Percentiles rank a stretch among this genome's conserved stretches.
Conservation (phyloP, 2,797 vertebrate genomes). For the Brachyrhaphis roseni region DNA sequence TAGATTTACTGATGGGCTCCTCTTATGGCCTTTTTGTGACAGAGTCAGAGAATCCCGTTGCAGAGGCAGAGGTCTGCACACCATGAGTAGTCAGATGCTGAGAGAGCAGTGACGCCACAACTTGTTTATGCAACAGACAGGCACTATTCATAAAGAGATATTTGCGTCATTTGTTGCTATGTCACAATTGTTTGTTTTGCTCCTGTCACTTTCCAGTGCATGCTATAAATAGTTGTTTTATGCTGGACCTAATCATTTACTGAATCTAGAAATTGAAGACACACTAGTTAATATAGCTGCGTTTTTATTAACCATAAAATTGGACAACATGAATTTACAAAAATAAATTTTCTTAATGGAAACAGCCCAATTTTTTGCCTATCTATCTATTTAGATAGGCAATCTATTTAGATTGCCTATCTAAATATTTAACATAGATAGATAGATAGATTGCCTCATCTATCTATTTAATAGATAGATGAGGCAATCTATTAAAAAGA, state of each 20-base stretch:
- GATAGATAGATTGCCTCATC: too few relatives aligned
- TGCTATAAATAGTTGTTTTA: background rate
- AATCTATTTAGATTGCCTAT: too few relatives aligned
- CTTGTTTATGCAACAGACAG: conserved; percentile 19
- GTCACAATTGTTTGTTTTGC: background rate
- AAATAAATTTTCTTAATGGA: too few relatives aligned
- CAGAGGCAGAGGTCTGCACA: conserved; percentile 22
- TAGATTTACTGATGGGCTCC: conserved; percentile 29
- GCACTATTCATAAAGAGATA: conserved; percentile 14
- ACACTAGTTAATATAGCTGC: background rate
- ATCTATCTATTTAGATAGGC: too few relatives aligned
- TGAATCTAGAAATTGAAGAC: background rate
- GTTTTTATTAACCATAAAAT: too few relatives aligned
- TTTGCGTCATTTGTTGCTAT: conserved; percentile 9
- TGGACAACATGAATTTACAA: too few relatives aligned
- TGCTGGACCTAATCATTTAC: background rate
- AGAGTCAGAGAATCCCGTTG: conserved; percentile 28
- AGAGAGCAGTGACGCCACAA: conserved; percentile 15
- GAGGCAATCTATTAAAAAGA: too few relatives aligned
- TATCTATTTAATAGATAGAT: too few relatives aligned
- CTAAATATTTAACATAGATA: too few relatives aligned
- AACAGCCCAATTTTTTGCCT: too few relatives aligned
- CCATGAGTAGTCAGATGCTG: conserved; percentile 3
- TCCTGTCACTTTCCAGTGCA: background rate
- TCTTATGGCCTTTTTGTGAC: conserved; percentile 30